Evolutionary conservation across 2,888 invertebrate species (phyloP).

Genomic region (Hemicrepidius hirtus): DNA sequence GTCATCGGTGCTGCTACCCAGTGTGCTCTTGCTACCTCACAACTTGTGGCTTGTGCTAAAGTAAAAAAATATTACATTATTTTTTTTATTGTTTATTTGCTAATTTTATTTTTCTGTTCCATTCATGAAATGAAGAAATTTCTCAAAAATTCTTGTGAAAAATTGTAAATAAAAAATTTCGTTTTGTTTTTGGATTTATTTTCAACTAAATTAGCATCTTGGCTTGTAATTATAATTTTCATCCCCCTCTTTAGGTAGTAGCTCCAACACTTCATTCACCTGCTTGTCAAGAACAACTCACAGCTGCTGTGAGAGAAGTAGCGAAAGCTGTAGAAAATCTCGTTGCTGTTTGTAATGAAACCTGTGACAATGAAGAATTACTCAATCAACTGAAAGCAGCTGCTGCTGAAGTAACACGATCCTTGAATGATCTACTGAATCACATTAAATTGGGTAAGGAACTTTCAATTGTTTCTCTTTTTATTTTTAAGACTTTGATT

Average conservation of each 20-base stretch:
- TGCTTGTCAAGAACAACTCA: constrained; percentile 92
- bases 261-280: constrained; percentile 89
- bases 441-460: constrained; percentile 81
- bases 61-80: constrained; percentile 67
- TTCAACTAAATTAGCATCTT: constrained; percentile 38
- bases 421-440: constrained; percentile 90
- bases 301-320: constrained; percentile 94
- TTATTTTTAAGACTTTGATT: background rate
- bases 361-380: constrained; percentile 79
- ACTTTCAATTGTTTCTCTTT: background rate
- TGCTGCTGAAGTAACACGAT: constrained; percentile 90
- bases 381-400: constrained; percentile 87
- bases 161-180: constrained; percentile 1
- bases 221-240: no score
- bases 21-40: constrained; percentile 97
- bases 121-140: constrained; percentile 27
- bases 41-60: constrained; percentile 97
- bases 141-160: constrained; percentile 18
- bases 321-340: constrained; percentile 93
- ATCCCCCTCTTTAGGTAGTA: constrained; percentile 82
- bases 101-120: constrained; percentile 38
- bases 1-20: constrained; percentile 98
- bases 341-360: constrained; percentile 86
- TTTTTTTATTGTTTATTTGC: constrained; percentile 35
- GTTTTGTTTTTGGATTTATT: constrained; percentile 29